These are phyloP conservation scores for Gymnothorax javanicus DNA, from an alignment of 2,797 vertebrate genomes.

Conservation along the genomic window DNA sequence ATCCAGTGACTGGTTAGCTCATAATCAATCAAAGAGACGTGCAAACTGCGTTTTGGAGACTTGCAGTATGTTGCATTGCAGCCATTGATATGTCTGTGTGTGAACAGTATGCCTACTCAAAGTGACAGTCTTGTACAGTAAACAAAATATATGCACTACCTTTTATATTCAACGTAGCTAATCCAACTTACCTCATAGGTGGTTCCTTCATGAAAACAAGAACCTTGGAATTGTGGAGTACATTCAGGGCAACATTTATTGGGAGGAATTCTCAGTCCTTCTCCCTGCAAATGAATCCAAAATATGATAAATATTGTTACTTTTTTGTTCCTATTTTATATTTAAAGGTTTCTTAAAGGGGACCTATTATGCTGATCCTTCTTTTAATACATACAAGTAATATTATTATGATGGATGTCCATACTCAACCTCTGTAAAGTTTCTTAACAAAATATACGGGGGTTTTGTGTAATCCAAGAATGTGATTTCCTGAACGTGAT, in stretches of 20 bases:
- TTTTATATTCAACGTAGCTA: neutral
- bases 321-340: neutral
- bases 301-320: neutral
- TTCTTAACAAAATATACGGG: too few species aligned
- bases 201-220: constrained; percentile 78
- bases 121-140: too few species aligned
- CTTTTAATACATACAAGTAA: too few species aligned
- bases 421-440: too few species aligned
- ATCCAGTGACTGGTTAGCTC: neutral
- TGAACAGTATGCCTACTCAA: neutral
- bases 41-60: neutral
- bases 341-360: neutral
- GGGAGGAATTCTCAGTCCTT: constrained; percentile 79
- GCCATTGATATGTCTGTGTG: neutral
- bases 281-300: constrained; percentile 72
- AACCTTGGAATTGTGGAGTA: constrained; percentile 61
- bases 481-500: too few species aligned
- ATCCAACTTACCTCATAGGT: constrained; percentile 74
- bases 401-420: too few species aligned
- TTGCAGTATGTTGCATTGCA: neutral
- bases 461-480: too few species aligned
- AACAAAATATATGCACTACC: neutral
- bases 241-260: constrained; percentile 89
- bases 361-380: too few species aligned
- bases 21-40: neutral